Conservation (phyloP, 2,113 vertebrate species). For the Barnardius zonarius region DNA sequence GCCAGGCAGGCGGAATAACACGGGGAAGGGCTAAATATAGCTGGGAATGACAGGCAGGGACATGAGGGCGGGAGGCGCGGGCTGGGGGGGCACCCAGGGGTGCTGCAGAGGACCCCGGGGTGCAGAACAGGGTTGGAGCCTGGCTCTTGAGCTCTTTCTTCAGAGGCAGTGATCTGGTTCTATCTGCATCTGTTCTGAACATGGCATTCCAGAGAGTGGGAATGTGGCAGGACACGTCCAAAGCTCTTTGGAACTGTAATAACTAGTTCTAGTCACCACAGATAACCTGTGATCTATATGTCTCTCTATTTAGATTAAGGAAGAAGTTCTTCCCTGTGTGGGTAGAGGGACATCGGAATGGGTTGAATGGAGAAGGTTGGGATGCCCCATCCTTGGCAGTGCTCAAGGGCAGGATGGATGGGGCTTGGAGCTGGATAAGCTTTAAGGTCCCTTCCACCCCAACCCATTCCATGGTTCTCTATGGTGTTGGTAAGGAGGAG, state of each 20-base stretch:
- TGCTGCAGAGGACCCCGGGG: background rate
- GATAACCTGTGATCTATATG: background rate
- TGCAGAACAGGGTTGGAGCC: background rate
- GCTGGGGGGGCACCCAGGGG: background rate
- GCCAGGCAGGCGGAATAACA: constrained; percentile 40
- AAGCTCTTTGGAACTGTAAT: background rate
- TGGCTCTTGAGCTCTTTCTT: background rate
- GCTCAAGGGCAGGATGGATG: background rate
- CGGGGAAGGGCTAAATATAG: constrained; percentile 73
- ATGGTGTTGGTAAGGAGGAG: background rate
- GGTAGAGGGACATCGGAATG: background rate
- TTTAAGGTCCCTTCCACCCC: background rate
- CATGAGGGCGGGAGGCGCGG: background rate
- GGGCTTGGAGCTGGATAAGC: background rate
- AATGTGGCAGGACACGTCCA: background rate
- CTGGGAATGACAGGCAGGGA: background rate
- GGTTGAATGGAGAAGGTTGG: background rate
- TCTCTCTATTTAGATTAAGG: background rate
- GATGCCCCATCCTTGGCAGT: background rate
- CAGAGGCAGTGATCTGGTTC: background rate
- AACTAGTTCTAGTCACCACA: background rate
- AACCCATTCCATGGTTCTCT: background rate
- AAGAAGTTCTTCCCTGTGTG: background rate
- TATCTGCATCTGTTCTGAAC: background rate
- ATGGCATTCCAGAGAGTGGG: background rate